Evolutionary conservation across 2,888 invertebrate species (phyloP), one percentile per base, ranked within the genome.

Genomic region (Eupithecia tripunctaria): DNA sequence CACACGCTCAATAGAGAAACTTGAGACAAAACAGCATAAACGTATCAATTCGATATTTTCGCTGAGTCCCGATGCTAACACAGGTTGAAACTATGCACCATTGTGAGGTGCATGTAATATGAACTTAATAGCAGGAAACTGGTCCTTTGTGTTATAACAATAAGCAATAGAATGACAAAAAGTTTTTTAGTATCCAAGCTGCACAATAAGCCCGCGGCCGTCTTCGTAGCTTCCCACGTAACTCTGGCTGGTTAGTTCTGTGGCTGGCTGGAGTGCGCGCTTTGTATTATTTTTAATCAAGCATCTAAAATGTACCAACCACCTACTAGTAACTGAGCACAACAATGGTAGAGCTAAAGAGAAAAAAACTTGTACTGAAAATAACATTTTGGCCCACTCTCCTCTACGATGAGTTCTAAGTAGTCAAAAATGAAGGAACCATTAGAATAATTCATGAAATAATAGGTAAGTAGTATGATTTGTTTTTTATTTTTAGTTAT

Each of bases 91-190:
- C 73, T 70, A 71, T 79, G 71, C 72, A 72, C 75, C 77, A 82
- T 82, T 84, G 82, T 84, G 75, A 82, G 43, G 43, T 82, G 81
- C 82, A 82, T 81, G 73, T 84, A 82, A 83, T 87, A 85, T 86
- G 83, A 86, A 85, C 84, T 85, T 88, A 87, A 89, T 88, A 88
- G 86, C 91, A 92, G 92, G 90, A 91, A 89, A 88, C 88, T 83
- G 83, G 88, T 86, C 90, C 90, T 91, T 91, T 91, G 90, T 90
- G 85, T 86, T 83, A 79, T 78, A 88, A 92, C 91, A 93, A 93
- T 91, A 88, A 88, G 88, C 88, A 88, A 89, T 90, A 86, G 87
- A 88, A 88, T 88, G 86, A 91, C 91, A 91, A 92, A 91, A 88
- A 81, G 79, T 83, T 89, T 88, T 91, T 88, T 89, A 86, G 86